Conservation (phyloP, 2,888 invertebrate species). For the Acholoe squamosa region DNA sequence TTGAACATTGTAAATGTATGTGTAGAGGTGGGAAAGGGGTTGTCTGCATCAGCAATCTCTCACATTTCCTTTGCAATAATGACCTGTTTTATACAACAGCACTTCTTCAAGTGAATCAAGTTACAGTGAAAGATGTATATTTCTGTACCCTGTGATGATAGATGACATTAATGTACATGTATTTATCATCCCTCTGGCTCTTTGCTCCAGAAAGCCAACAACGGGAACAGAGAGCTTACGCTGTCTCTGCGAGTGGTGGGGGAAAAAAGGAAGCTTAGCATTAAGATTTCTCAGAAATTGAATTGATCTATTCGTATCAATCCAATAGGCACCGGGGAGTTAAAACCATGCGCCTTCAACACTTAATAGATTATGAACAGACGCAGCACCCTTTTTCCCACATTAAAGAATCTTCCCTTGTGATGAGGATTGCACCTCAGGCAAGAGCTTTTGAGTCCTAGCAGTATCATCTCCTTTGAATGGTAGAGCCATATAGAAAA, state of each 20-base stretch:
- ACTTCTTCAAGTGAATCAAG: background rate
- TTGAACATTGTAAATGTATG: too few relatives aligned
- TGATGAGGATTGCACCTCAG: background rate
- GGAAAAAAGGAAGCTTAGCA: background rate
- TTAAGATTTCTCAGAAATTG: slow-evolving; percentile 17
- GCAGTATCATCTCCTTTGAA: slow-evolving; percentile 5
- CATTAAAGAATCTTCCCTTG: slow-evolving; percentile 16
- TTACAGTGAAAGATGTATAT: background rate
- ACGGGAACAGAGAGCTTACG: background rate
- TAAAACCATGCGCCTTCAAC: background rate
- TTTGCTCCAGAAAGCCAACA: background rate
- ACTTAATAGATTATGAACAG: slow-evolving; percentile 29
- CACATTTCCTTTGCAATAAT: background rate
- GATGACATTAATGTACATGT: background rate
- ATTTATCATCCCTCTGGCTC: background rate
- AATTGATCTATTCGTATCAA: slow-evolving; percentile 23
- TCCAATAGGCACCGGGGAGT: background rate
- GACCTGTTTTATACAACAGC: background rate
- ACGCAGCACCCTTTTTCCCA: background rate
- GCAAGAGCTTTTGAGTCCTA: background rate
- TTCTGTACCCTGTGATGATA: background rate
- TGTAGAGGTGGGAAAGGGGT: background rate
- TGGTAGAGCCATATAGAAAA: background rate
- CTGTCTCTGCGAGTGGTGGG: background rate
- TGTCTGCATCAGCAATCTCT: background rate